Conservation (phyloP, 2,113 vertebrate species). For the Istiophorus platypterus region DNA sequence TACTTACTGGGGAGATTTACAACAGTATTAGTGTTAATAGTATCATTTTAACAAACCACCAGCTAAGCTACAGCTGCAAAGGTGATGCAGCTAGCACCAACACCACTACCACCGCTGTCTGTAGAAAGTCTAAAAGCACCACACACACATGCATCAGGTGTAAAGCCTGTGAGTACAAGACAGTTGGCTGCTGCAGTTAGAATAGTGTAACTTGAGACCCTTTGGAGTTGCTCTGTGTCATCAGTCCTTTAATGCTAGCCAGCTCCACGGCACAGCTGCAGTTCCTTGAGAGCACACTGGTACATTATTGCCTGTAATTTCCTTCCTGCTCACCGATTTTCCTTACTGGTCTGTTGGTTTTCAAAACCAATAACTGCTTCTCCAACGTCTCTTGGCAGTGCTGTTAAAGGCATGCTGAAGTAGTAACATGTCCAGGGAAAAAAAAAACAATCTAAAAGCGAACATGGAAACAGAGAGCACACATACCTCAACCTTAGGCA, state of each 20-base stretch:
- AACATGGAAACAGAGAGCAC: slow-evolving; percentile 57
- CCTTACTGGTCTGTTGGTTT: slow-evolving; percentile 6
- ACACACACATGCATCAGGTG: slow-evolving; percentile 47
- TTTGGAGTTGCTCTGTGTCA: neutral
- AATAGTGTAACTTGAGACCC: neutral
- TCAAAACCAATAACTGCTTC: slow-evolving; percentile 19
- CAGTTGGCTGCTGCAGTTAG: neutral
- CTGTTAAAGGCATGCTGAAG: neutral
- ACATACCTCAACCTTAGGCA: slow-evolving; percentile 87
- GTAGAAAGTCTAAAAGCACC: neutral
- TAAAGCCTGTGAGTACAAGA: neutral
- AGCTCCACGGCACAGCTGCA: neutral
- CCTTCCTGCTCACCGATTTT: slow-evolving; percentile 3
- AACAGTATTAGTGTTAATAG: neutral
- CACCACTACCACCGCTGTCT: neutral
- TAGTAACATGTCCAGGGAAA: neutral
- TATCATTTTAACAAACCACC: slow-evolving; percentile 13
- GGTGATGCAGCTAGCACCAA: slow-evolving; percentile 23
- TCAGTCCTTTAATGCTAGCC: neutral
- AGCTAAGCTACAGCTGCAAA: slow-evolving; percentile 25
- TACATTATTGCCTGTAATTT: slow-evolving; percentile 15
- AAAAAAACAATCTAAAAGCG: slow-evolving; percentile 13
- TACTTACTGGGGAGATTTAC: slow-evolving; percentile 9
- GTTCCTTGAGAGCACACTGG: neutral
- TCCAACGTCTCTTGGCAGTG: slow-evolving; percentile 11